Percentiles rank a stretch among this genome's conserved stretches.
These are phyloP conservation scores for Caerostris extrusa DNA, from an alignment of 1,140 invertebrate genomes.

Conservation along the genomic window DNA sequence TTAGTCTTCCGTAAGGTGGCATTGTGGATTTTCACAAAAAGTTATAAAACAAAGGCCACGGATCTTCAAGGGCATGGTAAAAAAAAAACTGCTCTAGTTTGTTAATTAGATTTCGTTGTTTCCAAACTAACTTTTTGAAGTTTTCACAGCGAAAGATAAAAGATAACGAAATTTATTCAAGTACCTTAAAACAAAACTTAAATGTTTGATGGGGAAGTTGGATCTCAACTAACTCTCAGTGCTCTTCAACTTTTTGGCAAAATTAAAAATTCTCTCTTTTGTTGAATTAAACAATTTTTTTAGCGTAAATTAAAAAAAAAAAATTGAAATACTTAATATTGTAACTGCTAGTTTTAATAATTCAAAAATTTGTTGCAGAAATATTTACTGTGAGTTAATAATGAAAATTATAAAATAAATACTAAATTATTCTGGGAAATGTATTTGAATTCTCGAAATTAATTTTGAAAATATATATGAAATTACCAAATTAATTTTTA, in stretches of 20 bases:
- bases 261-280: background rate
- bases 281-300: background rate
- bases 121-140: background rate
- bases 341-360: no score
- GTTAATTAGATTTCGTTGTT: constrained; percentile 36
- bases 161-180: constrained; percentile 28
- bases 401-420: no score
- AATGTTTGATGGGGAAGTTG: background rate
- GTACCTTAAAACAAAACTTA: constrained; percentile 16
- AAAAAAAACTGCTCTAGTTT: background rate
- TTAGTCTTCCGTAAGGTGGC: background rate
- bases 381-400: no score
- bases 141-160: background rate
- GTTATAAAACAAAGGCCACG: constrained; percentile 18
- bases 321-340: no score
- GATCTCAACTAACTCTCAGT: background rate
- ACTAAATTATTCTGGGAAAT: no score
- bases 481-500: no score
- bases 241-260: background rate
- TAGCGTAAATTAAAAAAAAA: background rate
- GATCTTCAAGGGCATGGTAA: background rate
- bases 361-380: no score
- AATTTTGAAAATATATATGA: no score
- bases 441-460: no score
- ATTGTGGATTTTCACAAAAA: background rate